These are phyloP conservation scores for Rugalucina vietnamica DNA, from an alignment of 2,888 invertebrate genomes.

Conservation along the genomic window DNA sequence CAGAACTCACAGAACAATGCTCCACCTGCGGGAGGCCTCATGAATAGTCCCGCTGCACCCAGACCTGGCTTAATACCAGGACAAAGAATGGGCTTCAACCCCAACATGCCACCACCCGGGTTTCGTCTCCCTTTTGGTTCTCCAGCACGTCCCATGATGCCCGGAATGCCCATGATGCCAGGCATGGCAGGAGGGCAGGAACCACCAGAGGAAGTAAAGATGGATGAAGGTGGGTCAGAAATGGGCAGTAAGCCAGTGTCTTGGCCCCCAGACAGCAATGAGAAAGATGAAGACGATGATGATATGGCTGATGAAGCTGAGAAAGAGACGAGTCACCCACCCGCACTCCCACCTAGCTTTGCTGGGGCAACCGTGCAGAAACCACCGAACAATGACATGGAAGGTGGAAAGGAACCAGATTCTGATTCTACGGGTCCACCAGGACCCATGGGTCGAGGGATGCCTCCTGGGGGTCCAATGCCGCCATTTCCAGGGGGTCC, in stretches of 20 bases:
- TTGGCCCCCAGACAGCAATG: constrained; percentile 62
- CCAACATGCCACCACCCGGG: constrained; percentile 68
- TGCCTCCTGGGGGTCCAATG: constrained; percentile 34
- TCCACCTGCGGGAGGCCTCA: not conserved
- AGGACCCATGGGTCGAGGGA: constrained; percentile 21
- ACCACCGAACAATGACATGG: constrained; percentile 21
- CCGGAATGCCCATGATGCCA: constrained; percentile 12
- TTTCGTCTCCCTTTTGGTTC: constrained; percentile 66
- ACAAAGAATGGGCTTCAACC: constrained; percentile 64
- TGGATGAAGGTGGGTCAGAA: not conserved
- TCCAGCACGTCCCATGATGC: constrained; percentile 22
- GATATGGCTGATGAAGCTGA: constrained; percentile 47
- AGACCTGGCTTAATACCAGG: constrained; percentile 68
- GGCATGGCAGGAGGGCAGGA: not conserved
- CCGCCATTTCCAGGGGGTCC: constrained; percentile 1
- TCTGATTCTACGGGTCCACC: constrained; percentile 12
- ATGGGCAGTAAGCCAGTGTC: constrained; percentile 24
- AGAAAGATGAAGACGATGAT: constrained; percentile 62
- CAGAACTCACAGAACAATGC: not conserved
- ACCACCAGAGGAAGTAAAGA: not conserved
- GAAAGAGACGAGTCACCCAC: constrained; percentile 20
- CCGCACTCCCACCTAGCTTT: constrained; percentile 19
- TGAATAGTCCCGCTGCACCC: constrained; percentile 27
- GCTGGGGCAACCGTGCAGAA: not conserved
- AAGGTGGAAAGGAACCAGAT: constrained; percentile 31